These are phyloP conservation scores for Puntigrus tetrazona DNA, from an alignment of 2,113 vertebrate species.

Conservation along the genomic window DNA sequence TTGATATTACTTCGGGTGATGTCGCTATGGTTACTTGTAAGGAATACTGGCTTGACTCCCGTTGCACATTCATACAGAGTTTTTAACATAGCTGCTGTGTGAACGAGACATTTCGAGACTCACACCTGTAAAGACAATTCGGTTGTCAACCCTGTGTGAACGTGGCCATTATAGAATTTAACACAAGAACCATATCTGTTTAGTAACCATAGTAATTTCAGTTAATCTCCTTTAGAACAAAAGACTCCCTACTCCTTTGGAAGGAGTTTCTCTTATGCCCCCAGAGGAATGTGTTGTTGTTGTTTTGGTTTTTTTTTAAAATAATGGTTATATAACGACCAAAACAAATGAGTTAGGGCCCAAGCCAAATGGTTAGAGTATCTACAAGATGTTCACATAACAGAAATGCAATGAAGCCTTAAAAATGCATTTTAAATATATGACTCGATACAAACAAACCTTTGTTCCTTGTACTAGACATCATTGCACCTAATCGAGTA, in stretches of 20 bases:
- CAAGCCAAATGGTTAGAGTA: background rate
- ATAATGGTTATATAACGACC: background rate
- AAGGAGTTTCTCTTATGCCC: background rate
- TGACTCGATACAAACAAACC: background rate
- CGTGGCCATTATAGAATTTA: background rate
- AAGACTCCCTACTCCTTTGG: background rate
- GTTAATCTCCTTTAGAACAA: background rate
- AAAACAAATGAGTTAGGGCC: background rate
- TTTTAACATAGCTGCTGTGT: too few relatives aligned
- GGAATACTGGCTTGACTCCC: too few relatives aligned
- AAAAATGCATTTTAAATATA: background rate
- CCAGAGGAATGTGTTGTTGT: background rate
- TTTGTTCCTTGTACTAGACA: background rate
- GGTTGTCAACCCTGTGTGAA: too few relatives aligned
- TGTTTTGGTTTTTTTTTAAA: too few relatives aligned
- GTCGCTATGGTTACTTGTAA: too few relatives aligned
- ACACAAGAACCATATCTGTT: background rate
- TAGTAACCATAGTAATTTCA: background rate
- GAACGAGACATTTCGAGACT: too few relatives aligned
- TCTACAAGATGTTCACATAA: background rate
- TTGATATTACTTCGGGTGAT: too few relatives aligned
- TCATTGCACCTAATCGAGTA: background rate
- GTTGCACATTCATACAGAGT: too few relatives aligned
- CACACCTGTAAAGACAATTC: too few relatives aligned
- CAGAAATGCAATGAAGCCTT: background rate